These are phyloP conservation scores for Saimiri boliviensis DNA, from an alignment of 2,113 vertebrate genomes.

Conservation along the genomic window DNA sequence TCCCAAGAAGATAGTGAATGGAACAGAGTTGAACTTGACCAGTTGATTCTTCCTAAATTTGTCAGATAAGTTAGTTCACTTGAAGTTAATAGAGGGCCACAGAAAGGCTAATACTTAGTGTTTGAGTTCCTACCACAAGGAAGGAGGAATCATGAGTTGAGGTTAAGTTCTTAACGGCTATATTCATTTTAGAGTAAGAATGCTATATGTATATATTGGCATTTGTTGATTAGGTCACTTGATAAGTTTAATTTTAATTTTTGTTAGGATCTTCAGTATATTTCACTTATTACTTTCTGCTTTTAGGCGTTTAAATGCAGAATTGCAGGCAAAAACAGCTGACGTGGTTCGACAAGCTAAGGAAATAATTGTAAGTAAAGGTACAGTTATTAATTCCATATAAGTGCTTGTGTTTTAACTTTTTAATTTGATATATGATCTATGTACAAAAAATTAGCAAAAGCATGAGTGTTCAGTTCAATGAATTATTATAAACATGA, in stretches of 20 bases:
- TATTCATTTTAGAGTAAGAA: conserved; percentile 21
- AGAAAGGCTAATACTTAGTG: not conserved
- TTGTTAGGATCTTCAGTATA: conserved; percentile 53
- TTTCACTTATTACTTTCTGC: conserved; percentile 45
- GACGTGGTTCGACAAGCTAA: conserved; percentile 92
- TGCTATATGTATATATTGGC: not conserved
- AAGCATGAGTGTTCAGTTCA: not conserved
- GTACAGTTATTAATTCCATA: not conserved
- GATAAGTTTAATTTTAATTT: conserved; percentile 9
- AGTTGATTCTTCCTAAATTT: not conserved
- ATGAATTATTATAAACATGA: not conserved
- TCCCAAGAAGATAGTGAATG: not conserved
- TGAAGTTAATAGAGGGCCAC: not conserved
- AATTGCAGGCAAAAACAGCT: conserved; percentile 94
- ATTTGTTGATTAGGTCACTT: not conserved
- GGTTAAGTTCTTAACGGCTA: not conserved
- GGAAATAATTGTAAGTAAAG: conserved; percentile 91
- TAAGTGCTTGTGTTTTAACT: conserved; percentile 7
- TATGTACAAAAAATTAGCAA: not conserved
- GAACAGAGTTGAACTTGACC: not conserved
- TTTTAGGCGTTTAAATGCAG: conserved; percentile 93
- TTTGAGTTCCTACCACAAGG: not conserved
- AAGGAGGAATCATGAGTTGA: not conserved
- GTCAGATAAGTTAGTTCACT: not conserved
- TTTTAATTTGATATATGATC: not conserved